Conservation (phyloP, 2,888 invertebrate genomes). For the Mylabris sibirica region DNA sequence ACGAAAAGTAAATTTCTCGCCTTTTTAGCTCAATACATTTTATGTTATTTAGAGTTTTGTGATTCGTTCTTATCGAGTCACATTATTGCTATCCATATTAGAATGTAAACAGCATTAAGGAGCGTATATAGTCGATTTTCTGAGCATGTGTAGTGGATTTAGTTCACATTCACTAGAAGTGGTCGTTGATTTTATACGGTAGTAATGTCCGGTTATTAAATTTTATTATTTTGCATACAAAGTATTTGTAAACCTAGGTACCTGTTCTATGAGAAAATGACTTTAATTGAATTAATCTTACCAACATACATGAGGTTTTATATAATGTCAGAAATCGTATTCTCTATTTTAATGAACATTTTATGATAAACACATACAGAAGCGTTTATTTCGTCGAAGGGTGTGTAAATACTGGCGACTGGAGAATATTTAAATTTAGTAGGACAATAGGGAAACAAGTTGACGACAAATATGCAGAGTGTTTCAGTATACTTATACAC, state of each 20-base stretch:
- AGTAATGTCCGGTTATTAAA: constrained; percentile 30
- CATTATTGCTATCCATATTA: constrained; percentile 29
- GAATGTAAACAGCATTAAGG: constrained; percentile 37
- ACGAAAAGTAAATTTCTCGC: neutral
- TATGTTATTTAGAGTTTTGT: neutral
- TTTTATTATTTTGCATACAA: constrained; percentile 36
- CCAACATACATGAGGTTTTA: neutral
- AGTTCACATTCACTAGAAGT: constrained; percentile 33
- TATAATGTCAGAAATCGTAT: neutral
- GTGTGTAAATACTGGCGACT: neutral
- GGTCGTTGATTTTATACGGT: constrained; percentile 36
- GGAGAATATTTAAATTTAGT: constrained; percentile 4
- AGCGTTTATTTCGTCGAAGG: neutral
- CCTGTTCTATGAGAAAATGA: neutral
- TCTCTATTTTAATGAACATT: neutral
- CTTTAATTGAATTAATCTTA: constrained; percentile 15
- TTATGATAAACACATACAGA: neutral
- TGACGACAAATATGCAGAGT: constrained; percentile 24
- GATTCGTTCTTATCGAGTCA: neutral
- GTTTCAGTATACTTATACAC: constrained; percentile 12
- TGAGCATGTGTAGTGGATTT: constrained; percentile 37
- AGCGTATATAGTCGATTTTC: constrained; percentile 30
- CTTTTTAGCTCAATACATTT: constrained; percentile 1
- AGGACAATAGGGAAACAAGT: neutral
- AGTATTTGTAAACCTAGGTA: constrained; percentile 25